Percentiles rank a stretch among this genome's conserved stretches.
Conservation (phyloP, 1,140 invertebrate species). For the Archivesica marissinica region DNA sequence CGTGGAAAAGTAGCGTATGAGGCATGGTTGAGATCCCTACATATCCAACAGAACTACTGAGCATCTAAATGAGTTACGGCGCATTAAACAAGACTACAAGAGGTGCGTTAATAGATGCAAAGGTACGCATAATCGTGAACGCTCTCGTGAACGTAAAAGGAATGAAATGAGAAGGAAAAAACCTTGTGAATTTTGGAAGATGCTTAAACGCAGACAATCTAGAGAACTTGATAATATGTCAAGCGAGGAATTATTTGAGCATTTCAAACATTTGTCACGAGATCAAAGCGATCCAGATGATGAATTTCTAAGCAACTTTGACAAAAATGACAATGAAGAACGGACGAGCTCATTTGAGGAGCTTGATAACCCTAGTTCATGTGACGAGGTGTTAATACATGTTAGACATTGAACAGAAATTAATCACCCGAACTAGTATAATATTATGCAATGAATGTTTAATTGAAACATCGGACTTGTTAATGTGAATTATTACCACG, state of each 20-base stretch:
- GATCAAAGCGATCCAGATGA: background rate
- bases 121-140: background rate
- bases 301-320: background rate
- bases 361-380: background rate
- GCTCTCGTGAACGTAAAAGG: constrained; percentile 17
- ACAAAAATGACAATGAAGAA: background rate
- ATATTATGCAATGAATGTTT: constrained; percentile 2
- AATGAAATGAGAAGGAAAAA: constrained; percentile 17
- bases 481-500: background rate
- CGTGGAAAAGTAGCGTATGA: too few species aligned
- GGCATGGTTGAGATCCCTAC: too few species aligned
- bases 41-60: too few species aligned
- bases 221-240: background rate
- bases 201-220: constrained; percentile 1
- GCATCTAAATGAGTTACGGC: too few species aligned
- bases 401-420: constrained; percentile 5
- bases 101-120: background rate
- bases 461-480: background rate
- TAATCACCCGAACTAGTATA: background rate
- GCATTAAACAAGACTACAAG: constrained; percentile 15
- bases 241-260: background rate
- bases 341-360: too few species aligned
- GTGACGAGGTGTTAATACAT: background rate
- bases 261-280: constrained; percentile 9
- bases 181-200: constrained; percentile 5